Evolutionary conservation across 2,797 vertebrate species (phyloP).

Genomic region (Lepilemur ruficaudatus): DNA sequence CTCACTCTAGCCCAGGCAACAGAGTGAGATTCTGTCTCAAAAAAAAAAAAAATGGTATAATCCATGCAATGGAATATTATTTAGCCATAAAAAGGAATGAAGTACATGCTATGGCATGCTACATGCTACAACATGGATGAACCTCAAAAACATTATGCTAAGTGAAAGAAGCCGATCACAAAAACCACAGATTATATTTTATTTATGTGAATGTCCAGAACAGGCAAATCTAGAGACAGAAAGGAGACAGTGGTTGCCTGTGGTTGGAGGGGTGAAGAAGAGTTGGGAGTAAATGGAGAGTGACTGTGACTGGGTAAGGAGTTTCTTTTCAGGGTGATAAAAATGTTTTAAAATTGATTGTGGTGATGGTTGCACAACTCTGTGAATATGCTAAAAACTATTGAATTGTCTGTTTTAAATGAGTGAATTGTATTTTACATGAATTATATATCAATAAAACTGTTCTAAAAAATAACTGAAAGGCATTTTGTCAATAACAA

Average conservation of each 20-base stretch:
- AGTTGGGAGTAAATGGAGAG: neutral
- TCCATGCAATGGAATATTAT: neutral
- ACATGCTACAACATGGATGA: neutral
- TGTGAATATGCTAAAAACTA: neutral
- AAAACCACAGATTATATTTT: neutral
- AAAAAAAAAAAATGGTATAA: neutral
- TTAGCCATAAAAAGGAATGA: neutral
- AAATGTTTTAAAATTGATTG: neutral
- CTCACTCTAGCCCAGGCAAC: too few species aligned
- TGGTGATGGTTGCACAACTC: neutral
- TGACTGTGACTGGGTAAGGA: neutral
- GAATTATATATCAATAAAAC: neutral
- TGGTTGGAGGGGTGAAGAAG: neutral
- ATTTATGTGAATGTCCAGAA: neutral
- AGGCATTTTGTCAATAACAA: constrained; percentile 16
- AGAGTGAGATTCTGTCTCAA: too few species aligned
- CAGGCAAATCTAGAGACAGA: neutral
- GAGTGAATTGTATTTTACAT: neutral
- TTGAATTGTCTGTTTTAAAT: neutral
- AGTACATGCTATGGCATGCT: neutral
- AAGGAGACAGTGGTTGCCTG: neutral
- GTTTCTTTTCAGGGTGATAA: neutral
- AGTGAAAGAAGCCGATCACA: neutral
- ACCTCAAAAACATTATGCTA: neutral
- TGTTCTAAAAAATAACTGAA: neutral